Base-by-base conservation (phyloP, 2,797 vertebrate species). In the Gambusia yucatana region DNA sequence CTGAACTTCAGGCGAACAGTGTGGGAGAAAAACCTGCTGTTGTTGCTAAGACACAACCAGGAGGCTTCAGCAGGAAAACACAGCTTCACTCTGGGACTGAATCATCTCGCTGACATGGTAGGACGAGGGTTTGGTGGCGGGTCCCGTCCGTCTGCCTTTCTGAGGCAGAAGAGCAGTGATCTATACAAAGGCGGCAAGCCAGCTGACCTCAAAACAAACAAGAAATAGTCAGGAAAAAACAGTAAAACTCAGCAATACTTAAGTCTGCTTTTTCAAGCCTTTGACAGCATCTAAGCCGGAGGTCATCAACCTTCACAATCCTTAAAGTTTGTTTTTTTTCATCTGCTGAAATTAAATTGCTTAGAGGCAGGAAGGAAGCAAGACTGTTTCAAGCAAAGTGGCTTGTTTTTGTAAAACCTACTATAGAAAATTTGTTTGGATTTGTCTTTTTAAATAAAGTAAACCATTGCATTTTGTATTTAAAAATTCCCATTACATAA, bases 101-200 rank as follows among this genome's bases (percentile, higher is more conserved):
- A 96, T 86, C 93, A 94, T 30, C 89, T 96, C 69, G 87, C 95
- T 33, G 96, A 96, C 83, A 92, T 96, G 96, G 96, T 97, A 90
- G 7, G n/a, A 30, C 14, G 39, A 70, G 39, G 22, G 22, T 43
- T 13, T 39, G 22, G 33, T 36, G 17, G 61, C 16, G 6, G 59
- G 16, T 36, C 16, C 48, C 2, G 20, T 20, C 6, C 20, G 2
- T 50, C 48, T 50, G 48, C 48, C 20, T 50, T 50, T 9, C 20
- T 50, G 48, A 50, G 48, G 48, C 28, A 63, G 59, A 2, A 63
- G 30, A 33, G 16, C 6, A 63, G 59, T 1, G 59, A 36, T 63
- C 59, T 36, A n/a, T n/a, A 14, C 13, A 13, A 33, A 61, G 28
- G n/a, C 14, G 11, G 28, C 28, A 57, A 55, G 52, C 22, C 52